A percentile compares a stretch with the other conserved stretches of the same genome.
Conservation (phyloP, 2,113 vertebrate species). For the Tauraco erythrolophus region DNA sequence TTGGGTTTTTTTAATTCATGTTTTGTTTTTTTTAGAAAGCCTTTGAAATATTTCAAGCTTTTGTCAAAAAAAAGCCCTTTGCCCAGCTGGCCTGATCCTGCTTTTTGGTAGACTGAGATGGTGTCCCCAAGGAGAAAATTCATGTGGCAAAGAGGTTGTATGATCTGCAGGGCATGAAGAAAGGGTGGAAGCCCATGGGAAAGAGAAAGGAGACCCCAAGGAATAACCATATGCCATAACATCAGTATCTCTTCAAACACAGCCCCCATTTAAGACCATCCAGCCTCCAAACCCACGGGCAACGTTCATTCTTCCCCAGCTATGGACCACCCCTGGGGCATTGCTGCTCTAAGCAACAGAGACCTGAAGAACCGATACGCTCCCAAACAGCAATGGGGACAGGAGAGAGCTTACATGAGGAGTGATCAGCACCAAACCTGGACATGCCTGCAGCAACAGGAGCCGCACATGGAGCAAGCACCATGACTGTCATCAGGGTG, state of each 20-base stretch:
- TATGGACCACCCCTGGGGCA: accelerated
- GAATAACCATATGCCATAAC: neutral
- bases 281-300: neutral
- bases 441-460: neutral
- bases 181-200: neutral
- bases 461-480: accelerated
- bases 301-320: neutral
- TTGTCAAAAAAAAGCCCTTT: neutral
- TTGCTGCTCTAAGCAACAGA: neutral
- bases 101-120: neutral
- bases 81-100: neutral
- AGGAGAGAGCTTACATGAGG: neutral
- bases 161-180: neutral
- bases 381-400: accelerated
- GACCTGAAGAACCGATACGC: neutral
- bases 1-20: no score
- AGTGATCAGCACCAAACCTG: accelerated
- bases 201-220: neutral
- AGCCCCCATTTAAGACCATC: neutral
- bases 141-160: neutral
- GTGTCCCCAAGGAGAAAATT: neutral
- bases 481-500: neutral
- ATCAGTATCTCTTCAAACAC: no score
- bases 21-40: neutral
- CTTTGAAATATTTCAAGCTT: neutral